A percentile compares a stretch with the other conserved stretches of the same genome.
Evolutionary conservation across 2,888 invertebrate genomes (phyloP).

Genomic region (Drosophila emarginata): DNA sequence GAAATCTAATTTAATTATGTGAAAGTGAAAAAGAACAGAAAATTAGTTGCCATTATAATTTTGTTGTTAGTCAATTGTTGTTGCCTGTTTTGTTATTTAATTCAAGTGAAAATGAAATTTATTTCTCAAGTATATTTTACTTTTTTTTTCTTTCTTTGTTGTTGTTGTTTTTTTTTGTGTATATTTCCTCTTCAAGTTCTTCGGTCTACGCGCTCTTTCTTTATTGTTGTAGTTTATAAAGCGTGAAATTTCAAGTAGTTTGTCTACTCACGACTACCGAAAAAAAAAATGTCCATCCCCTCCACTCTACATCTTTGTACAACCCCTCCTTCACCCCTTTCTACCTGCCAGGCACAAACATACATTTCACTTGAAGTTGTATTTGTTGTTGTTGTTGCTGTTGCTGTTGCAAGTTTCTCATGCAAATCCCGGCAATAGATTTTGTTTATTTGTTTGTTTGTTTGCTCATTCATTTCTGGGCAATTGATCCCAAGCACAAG

Average conservation of each 20-base stretch:
- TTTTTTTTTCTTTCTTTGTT: neutral
- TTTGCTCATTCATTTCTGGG: slow-evolving; percentile 48
- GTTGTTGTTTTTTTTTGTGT: neutral
- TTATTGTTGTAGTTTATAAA: slow-evolving; percentile 63
- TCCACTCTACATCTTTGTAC: neutral
- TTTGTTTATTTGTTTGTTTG: slow-evolving; percentile 42
- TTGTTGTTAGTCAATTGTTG: slow-evolving; percentile 24
- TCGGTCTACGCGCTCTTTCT: slow-evolving; percentile 21
- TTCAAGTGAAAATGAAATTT: slow-evolving; percentile 75
- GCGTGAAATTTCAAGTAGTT: slow-evolving; percentile 73
- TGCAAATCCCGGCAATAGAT: slow-evolving; percentile 66
- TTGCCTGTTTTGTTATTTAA: slow-evolving; percentile 62
- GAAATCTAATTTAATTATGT: slow-evolving; percentile 73
- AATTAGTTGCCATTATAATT: slow-evolving; percentile 65
- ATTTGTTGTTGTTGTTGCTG: slow-evolving; percentile 10
- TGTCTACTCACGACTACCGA: slow-evolving; percentile 57
- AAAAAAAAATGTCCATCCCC: neutral
- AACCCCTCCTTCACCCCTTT: neutral
- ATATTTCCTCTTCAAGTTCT: slow-evolving; percentile 9
- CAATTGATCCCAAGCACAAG: slow-evolving; percentile 49
- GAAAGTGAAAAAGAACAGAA: slow-evolving; percentile 60
- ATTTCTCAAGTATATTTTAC: slow-evolving; percentile 33
- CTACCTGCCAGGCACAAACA: slow-evolving; percentile 36
- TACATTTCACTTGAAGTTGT: slow-evolving; percentile 58
- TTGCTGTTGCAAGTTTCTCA: slow-evolving; percentile 59